Evolutionary conservation across 2,113 vertebrate species (phyloP), one percentile per base, ranked within the genome.

Genomic region (Oryzias melastigma): DNA sequence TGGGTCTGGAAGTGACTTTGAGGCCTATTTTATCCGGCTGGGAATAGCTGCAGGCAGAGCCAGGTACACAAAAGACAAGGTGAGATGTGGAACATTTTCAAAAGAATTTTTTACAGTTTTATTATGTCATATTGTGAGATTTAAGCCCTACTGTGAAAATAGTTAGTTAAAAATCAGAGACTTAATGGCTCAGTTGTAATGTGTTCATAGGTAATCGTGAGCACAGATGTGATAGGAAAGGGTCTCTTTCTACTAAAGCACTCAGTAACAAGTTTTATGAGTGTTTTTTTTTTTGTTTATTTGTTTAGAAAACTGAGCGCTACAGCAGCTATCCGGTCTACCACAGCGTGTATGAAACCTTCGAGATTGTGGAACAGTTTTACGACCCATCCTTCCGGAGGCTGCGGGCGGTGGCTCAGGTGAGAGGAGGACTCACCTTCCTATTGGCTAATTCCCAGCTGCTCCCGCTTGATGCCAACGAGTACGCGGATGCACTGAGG

Each of bases 1-100:
- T 3, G 97, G 97, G 55, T 99, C 97, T 58, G 96, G 96, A 74
- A 98, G 96, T 78, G 97, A 99, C 86, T 98, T 98, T 74, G 97
- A 99, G 81, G 95, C 93, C 41, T 99, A 92, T 73, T 99, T 98
- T 61, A 96, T 98, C 84, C 88, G 97, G 48, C 89, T 98, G 80
- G 97, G 97, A 68, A 95, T 98, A 71, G 89, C 94, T 29, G 92
- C 97, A 12, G 95, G 92, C 22, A 91, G 96, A 90, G 93, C 88
- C 7, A 95, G 95, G 77, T 98, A 99, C 71, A 98, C 96, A 35
- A 99, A 98, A 80, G 95, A 98, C 7, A 89, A 73, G 86, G 76
- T 73, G 45, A 61, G 50, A 53, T 7, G 54, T 18, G 17, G 13
- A 22, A 52, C 17, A 12, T 35, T 35, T 35, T 12, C 35, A 35